Evolutionary conservation across 2,113 vertebrate species (phyloP), one percentile per base, ranked within the genome.

Genomic region (Corythornis madagascariensis): DNA sequence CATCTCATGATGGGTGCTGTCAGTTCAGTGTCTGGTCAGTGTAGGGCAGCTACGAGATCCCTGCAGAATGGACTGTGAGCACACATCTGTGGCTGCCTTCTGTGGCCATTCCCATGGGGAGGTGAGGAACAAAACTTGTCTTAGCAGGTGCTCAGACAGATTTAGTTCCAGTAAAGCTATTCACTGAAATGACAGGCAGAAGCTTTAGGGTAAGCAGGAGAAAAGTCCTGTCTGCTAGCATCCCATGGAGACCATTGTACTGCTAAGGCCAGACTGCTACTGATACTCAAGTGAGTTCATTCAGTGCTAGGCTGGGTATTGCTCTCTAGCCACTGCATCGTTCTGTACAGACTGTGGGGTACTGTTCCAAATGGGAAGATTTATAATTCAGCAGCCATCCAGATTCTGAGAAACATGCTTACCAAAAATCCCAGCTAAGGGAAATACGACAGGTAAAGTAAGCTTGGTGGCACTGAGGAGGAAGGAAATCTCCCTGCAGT

Each of bases 401-500:
- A 55, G 82, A 65, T 92, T 93, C 87, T 88, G 69, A 91, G 95
- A 96, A 96, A 77, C 16, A n/a, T 1, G 1, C 55, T 85, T 85
- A 88, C 84, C 10, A 6, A 92, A 93, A 92, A 63, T 69, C 73
- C 63, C 82, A 74, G 67, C 72, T 67, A 88, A 86, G 87, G 85
- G 87, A 89, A 96, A 86, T 18, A 33, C 1, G 6, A 40, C 95
- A 96, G 89, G 94, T 91, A 79, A 96, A 92, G 60, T 76, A 92
- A 92, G 93, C 76, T 29, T 2, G 52, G 89, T 88, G 82, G 82
- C 78, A 86, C 56, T n/a, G 56, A 71, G 69, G 72, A 92, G 94
- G 92, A 94, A 92, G 91, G 91, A 96, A 96, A 92, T 67, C 72
- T 89, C 84, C 63, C 94, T 95, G 95, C 94, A 95, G 56, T 8